Base-by-base conservation (phyloP, 2,797 vertebrate genomes). In the Esox lucius region DNA sequence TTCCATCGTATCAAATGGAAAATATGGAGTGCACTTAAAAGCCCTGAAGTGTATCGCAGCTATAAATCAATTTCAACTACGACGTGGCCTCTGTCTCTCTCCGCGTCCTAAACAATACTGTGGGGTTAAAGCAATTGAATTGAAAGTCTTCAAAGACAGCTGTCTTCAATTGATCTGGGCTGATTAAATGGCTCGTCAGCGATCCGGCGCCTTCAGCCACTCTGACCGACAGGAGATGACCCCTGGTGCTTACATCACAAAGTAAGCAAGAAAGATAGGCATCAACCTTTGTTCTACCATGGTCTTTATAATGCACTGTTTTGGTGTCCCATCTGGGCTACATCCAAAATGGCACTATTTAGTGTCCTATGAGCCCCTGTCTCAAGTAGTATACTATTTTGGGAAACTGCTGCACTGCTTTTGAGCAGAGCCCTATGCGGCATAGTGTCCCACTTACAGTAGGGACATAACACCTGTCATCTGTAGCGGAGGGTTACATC, bases 1-100 rank as follows among this genome's bases (percentile, higher is more conserved):
- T 86, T 85, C 85, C 82, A 82, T 88, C 82, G 85, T 86, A 87
- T 88, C 85, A 83, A 86, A 88, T 87, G 83, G 84, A 86, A 91
- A 91, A 88, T 90, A 87, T 88, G 86, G 87, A 89, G 84, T 80
- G 83, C 84, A 81, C 87, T 90, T 89, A 89, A 85, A 88, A 80
- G 83, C 90, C 85, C 85, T 87, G 83, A 87, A 90, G 88, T 90
- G 87, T 81, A 87, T 87, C 85, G 70, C 81, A 61, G 83, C 77
- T 77, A 53, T 71, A 75, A 90, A 91, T 90, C 90, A 87, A 83
- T 73, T 84, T 79, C 82, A 71, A 4, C 19, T 9, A 67, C 48
- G 9, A 9, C 48, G 35, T 33, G 9, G 11, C 4, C 62, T 31
- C 26, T 3, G 11, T 59, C 9, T 11, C 67, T 49, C 17, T 19